Evolutionary conservation across 2,797 vertebrate species (phyloP).

Genomic region (Rhadinocentrus ornatus): DNA sequence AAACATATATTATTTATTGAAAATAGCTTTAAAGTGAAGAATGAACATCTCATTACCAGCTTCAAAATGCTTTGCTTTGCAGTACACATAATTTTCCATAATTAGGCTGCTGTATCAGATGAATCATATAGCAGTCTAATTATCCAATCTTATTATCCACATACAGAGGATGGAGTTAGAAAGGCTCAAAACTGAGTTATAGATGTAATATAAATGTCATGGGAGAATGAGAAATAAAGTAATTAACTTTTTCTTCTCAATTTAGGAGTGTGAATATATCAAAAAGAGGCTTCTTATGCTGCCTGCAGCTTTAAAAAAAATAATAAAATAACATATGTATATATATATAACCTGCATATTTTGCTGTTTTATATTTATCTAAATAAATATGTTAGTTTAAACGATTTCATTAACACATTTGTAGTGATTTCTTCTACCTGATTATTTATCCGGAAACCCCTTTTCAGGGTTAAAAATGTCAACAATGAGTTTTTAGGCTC

Average conservation of each 20-base stretch:
- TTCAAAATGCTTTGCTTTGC: constrained; percentile 10
- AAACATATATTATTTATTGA: constrained; percentile 8
- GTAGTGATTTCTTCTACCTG: background rate
- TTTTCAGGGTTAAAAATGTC: no score
- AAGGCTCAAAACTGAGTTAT: background rate
- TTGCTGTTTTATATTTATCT: background rate
- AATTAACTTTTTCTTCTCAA: constrained; percentile 1
- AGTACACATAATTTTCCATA: constrained; percentile 1
- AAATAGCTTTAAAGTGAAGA: background rate
- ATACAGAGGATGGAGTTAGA: background rate
- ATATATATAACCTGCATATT: background rate
- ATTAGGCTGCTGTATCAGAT: constrained; percentile 6
- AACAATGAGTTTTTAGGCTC: no score
- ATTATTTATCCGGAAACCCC: background rate
- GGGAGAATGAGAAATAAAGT: background rate
- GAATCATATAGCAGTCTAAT: constrained; percentile 3
- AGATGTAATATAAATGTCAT: background rate
- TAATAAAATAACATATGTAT: no score
- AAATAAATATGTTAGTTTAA: background rate
- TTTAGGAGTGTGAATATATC: background rate
- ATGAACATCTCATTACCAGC: constrained; percentile 1
- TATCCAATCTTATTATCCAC: constrained; percentile 11
- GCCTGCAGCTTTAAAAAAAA: background rate
- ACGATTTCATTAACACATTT: background rate
- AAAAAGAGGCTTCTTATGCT: background rate